Percentiles rank a stretch among this genome's conserved stretches.
These are phyloP conservation scores for Melieria omissa DNA, from an alignment of 2,888 invertebrate species.

Conservation along the genomic window DNA sequence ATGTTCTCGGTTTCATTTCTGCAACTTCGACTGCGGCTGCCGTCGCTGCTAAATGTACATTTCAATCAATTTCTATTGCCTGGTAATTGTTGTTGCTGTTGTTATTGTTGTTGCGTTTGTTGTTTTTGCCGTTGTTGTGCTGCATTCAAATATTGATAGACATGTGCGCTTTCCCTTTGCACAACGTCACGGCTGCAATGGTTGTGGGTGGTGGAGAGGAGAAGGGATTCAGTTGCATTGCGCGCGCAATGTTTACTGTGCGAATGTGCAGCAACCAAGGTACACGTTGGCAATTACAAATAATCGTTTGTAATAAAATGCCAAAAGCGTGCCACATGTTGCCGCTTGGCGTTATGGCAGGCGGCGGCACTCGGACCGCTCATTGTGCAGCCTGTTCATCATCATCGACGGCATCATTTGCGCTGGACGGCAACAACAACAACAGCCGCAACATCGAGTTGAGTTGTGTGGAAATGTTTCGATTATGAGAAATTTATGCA, in stretches of 20 bases:
- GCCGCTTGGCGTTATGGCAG: conserved; percentile 16
- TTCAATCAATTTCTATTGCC: background rate
- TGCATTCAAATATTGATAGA: conserved; percentile 24
- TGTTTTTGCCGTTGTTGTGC: conserved; percentile 2
- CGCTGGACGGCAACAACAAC: background rate
- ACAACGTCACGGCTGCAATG: too few relatives aligned
- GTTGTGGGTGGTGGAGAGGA: too few relatives aligned
- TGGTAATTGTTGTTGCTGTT: too few relatives aligned
- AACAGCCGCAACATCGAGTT: background rate
- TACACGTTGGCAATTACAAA: conserved; percentile 10
- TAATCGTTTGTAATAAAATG: conserved; percentile 44
- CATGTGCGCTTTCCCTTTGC: background rate
- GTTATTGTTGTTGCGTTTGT: background rate
- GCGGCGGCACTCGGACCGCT: background rate
- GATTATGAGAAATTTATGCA: too few relatives aligned
- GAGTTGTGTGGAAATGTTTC: background rate
- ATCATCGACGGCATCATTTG: conserved; percentile 6
- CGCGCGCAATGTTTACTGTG: too few relatives aligned
- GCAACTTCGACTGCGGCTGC: too few relatives aligned
- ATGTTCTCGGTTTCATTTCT: too few relatives aligned
- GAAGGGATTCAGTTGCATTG: too few relatives aligned
- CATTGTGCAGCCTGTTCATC: conserved; percentile 7
- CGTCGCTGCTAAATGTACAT: background rate
- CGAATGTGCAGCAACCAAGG: background rate
- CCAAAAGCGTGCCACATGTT: conserved; percentile 47